These are phyloP conservation scores for Sus cebifrons DNA, from an alignment of 2,797 vertebrate species.

Conservation along the genomic window DNA sequence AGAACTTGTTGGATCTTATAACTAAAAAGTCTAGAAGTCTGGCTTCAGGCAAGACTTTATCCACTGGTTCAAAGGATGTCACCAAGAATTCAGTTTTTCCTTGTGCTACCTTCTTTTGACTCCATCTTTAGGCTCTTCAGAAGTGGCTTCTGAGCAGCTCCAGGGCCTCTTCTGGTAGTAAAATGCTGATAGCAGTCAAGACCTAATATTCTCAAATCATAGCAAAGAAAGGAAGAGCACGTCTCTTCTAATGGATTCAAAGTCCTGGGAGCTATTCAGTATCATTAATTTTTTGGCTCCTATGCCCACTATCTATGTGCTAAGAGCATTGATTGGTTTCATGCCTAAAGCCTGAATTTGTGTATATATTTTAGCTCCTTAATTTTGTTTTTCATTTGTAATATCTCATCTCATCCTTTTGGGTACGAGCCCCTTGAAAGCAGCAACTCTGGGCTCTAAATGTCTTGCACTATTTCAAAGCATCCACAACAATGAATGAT, in stretches of 20 bases:
- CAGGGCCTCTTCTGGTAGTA: background rate
- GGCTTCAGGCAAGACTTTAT: background rate
- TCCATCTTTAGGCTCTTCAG: background rate
- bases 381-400: constrained; percentile 43
- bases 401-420: background rate
- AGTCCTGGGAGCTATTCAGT: background rate
- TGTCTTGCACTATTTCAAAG: constrained; percentile 63
- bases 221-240: background rate
- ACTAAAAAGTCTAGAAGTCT: background rate
- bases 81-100: background rate
- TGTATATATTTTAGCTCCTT: background rate
- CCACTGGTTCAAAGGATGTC: background rate
- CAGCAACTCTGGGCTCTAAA: background rate
- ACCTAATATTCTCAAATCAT: background rate
- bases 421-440: background rate
- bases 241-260: background rate
- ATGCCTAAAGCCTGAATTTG: background rate
- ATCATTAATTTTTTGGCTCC: background rate
- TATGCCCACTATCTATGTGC: background rate
- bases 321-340: background rate
- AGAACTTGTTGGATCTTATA: background rate
- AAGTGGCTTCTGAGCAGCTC: background rate
- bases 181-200: background rate
- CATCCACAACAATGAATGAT: background rate
- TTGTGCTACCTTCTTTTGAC: background rate